Conservation (phyloP, 2,113 vertebrate species). For the Sander lucioperca region DNA sequence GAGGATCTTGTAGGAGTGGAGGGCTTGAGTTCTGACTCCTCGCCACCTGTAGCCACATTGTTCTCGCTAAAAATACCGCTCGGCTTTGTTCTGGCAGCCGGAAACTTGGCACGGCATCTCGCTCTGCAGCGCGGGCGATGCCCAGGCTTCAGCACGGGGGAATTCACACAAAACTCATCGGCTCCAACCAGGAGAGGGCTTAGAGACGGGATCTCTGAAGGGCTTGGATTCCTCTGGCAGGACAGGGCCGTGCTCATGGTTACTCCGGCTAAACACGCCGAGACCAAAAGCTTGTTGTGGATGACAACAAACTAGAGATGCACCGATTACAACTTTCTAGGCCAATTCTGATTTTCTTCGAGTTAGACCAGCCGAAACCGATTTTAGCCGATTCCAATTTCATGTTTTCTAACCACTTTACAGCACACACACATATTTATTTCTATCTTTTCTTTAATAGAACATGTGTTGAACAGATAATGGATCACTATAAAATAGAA, state of each 20-base stretch:
- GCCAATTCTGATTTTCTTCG: no score
- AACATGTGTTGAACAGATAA: no score
- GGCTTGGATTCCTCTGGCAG: conserved; percentile 22
- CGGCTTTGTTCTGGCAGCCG: conserved; percentile 68
- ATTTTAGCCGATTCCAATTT: no score
- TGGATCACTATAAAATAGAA: no score
- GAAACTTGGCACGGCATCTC: conserved; percentile 67
- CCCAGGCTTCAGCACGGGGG: conserved; percentile 58
- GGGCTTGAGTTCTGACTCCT: conserved; percentile 73
- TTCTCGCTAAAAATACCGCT: conserved; percentile 69
- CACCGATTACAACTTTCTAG: no score
- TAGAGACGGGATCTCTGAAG: conserved; percentile 25
- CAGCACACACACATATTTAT: no score
- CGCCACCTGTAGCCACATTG: conserved; percentile 76
- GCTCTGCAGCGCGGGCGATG: conserved; percentile 48
- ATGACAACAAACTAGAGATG: no score
- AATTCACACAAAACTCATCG: conserved; percentile 44
- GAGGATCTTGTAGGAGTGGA: conserved; percentile 76
- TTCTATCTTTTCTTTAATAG: no score
- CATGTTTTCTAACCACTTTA: no score
- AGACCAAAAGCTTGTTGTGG: neutral
- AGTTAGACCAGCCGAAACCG: no score
- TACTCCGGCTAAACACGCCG: conserved; percentile 4
- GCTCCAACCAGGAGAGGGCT: conserved; percentile 45
- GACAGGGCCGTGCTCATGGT: conserved; percentile 14